phyloP scores from a whole-genome alignment of 2,797 vertebrate genomes.

The Lacerta viridis region DNA sequence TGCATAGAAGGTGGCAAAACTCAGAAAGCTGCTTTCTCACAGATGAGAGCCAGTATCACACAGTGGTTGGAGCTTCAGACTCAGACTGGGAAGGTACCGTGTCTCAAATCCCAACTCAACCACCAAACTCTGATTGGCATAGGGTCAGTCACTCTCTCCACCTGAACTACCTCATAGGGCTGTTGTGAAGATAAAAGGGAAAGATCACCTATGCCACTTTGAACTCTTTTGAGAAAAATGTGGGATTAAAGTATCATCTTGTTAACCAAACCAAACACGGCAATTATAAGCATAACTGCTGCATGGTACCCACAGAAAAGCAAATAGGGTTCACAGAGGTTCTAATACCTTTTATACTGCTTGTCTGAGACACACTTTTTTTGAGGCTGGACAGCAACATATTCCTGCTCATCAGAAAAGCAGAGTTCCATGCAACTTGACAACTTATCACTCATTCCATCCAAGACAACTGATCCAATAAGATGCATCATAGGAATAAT shows the following conservation, averaged over 20 bases:
- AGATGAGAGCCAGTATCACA: neutral
- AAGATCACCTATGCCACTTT: neutral
- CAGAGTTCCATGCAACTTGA: neutral
- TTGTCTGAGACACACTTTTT: neutral
- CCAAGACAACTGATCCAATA: conserved; percentile 10
- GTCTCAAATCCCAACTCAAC: neutral
- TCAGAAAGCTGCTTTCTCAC: neutral
- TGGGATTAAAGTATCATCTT: neutral
- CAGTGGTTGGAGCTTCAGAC: too few species aligned
- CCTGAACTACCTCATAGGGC: neutral
- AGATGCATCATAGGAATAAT: neutral
- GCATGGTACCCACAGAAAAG: neutral
- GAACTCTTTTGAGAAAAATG: neutral
- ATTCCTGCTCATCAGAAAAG: neutral
- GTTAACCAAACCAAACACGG: neutral
- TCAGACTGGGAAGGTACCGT: too few species aligned
- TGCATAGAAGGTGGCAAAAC: neutral
- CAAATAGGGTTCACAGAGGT: neutral
- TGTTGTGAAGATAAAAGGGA: neutral
- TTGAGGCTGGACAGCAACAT: neutral
- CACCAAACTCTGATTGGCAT: neutral
- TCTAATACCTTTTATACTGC: neutral
- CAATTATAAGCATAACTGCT: neutral
- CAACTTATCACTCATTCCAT: neutral
- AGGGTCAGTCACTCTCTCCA: neutral